Conservation (phyloP, 2,888 invertebrate species). For the Isoperla grammatica region DNA sequence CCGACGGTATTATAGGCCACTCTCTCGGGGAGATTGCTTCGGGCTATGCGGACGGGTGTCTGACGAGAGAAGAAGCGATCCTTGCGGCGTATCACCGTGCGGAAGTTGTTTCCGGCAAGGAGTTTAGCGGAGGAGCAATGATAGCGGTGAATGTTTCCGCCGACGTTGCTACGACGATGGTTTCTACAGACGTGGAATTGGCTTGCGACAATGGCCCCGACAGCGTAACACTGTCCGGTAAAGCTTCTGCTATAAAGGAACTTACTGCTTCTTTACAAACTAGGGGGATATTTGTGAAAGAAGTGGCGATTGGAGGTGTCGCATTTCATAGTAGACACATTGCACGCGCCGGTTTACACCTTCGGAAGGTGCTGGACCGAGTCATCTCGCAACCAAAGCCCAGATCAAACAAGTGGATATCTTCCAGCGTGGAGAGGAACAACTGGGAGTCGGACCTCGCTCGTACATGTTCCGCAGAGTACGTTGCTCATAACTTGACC, state of each 20-base stretch:
- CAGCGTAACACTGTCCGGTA: not conserved
- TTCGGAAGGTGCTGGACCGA: not conserved
- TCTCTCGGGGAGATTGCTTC: not conserved
- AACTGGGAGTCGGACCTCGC: no score
- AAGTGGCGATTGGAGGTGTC: not conserved
- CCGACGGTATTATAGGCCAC: not conserved
- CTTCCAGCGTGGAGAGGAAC: no score
- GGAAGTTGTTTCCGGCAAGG: not conserved
- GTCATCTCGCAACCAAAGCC: not conserved
- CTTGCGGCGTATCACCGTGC: not conserved
- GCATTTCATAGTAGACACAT: not conserved
- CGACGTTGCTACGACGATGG: not conserved
- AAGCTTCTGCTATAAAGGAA: no score
- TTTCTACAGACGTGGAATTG: not conserved
- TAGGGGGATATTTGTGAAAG: no score
- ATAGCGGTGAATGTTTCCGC: not conserved
- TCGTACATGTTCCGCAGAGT: no score
- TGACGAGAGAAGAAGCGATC: not conserved
- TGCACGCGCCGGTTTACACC: not conserved
- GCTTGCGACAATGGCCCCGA: not conserved
- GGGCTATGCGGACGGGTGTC: not conserved
- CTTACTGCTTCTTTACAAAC: no score
- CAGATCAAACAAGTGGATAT: no score
- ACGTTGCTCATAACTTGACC: no score
- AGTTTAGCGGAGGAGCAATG: not conserved